Conservation (phyloP, 2,797 vertebrate genomes). For the Xenops minutus region DNA sequence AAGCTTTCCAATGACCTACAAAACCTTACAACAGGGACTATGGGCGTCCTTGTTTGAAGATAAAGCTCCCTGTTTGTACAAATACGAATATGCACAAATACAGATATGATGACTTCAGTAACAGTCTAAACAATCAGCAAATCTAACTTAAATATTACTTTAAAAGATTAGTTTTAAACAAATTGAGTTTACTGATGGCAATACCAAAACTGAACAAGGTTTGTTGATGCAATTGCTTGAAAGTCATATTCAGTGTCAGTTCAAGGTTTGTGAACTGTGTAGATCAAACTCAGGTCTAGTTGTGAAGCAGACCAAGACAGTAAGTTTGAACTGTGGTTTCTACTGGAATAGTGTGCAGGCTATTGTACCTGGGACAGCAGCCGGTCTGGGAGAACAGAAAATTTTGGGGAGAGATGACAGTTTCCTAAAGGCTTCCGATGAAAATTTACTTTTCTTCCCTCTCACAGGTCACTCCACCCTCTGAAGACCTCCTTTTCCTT, state of each 20-base stretch:
- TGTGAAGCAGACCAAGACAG: neutral
- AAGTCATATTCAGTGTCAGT: neutral
- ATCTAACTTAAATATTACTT: constrained; percentile 13
- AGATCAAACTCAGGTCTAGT: neutral
- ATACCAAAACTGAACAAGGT: neutral
- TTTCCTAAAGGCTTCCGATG: neutral
- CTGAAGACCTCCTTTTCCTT: neutral
- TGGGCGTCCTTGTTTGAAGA: neutral
- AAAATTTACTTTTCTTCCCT: neutral
- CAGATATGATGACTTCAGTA: neutral
- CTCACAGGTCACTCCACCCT: neutral
- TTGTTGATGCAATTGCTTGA: neutral
- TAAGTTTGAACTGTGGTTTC: neutral
- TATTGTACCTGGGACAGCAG: neutral
- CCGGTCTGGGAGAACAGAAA: neutral
- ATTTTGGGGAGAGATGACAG: neutral
- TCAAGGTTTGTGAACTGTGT: neutral
- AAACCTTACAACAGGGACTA: neutral
- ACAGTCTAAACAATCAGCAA: neutral
- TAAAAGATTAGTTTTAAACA: neutral
- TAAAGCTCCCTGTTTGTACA: constrained; percentile 11
- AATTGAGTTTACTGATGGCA: neutral
- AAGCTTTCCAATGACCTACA: neutral
- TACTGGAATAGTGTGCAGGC: rapidly evolving
- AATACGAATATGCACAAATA: constrained; percentile 9